Conservation (phyloP, 2,113 vertebrate species). For the Phalacrocorax carbo region DNA sequence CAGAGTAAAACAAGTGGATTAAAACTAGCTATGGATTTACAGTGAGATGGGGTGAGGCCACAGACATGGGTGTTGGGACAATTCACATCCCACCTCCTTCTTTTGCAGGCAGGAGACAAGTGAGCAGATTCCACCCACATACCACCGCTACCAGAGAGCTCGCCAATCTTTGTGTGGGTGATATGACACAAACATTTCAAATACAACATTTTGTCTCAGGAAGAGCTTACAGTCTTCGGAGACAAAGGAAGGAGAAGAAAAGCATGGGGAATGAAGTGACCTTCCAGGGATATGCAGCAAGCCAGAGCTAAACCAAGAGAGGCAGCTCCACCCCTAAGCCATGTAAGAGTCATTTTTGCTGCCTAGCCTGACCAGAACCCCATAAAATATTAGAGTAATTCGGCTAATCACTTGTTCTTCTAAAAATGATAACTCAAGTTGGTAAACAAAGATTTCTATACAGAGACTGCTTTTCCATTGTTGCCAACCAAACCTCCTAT, state of each 20-base stretch:
- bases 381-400: neutral
- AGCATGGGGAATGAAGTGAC: neutral
- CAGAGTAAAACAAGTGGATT: neutral
- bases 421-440: neutral
- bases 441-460: neutral
- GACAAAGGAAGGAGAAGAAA: neutral
- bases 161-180: neutral
- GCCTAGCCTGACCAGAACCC: neutral
- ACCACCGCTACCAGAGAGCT: neutral
- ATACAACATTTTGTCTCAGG: neutral
- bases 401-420: neutral
- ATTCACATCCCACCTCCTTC: neutral
- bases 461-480: neutral
- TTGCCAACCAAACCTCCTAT: neutral
- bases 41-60: neutral
- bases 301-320: neutral
- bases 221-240: neutral
- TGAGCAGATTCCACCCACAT: neutral
- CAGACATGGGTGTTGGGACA: neutral
- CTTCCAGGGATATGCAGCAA: neutral
- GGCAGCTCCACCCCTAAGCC: neutral
- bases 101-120: neutral
- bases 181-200: neutral
- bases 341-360: neutral
- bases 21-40: neutral